Base-by-base conservation (phyloP, 1,140 invertebrate genomes). In the Centruroides sculpturatus region DNA sequence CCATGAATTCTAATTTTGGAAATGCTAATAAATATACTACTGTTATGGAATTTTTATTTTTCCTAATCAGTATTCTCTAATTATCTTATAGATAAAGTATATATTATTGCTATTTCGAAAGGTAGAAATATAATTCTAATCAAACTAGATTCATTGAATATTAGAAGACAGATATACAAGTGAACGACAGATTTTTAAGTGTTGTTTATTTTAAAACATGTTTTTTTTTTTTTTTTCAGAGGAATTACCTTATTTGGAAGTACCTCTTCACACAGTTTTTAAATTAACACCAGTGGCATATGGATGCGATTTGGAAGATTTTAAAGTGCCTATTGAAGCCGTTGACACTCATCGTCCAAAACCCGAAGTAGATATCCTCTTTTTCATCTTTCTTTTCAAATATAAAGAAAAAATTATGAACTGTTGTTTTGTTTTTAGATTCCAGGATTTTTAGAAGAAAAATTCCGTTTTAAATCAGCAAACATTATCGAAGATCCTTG, bases 201-300 rank as follows among this genome's bases (percentile, higher is more conserved):
- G n/a, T n/a, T n/a, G n/a, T n/a, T n/a, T n/a, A 23, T 23, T 23
- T 23, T 23, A 23, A 23, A 23, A 23, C 23, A 23, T 23, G 23
- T 0, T 23, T 23, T 23, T 23, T 23, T 23, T 23, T 23, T 23
- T 55, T 55, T 12, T 67, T 79, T 6, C 72, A 87, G 90, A 92
- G 69, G 93, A 98, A 73, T 77, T 98, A 61, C 92, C 93, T 0
- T 97, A 97, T 73, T 77, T 99, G 61, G 85, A 88, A 68, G 87
- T 94, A 59, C 95, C 96, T 10, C 78, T 99, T 46, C 97, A 99
- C 73, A 93, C 92, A 46, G 86, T 99, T 56, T 95, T 99, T 70
- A 99, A 98, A 76, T 74, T 98, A 64, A 96, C 92, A 10, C 94
- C 94, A 1, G 89, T 94, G 8, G 93, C 95, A n/a, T 98, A 98